Evolutionary conservation across 1,140 invertebrate genomes (phyloP), one percentile per base, ranked within the genome.

Genomic region (Caenorhabditis latens): DNA sequence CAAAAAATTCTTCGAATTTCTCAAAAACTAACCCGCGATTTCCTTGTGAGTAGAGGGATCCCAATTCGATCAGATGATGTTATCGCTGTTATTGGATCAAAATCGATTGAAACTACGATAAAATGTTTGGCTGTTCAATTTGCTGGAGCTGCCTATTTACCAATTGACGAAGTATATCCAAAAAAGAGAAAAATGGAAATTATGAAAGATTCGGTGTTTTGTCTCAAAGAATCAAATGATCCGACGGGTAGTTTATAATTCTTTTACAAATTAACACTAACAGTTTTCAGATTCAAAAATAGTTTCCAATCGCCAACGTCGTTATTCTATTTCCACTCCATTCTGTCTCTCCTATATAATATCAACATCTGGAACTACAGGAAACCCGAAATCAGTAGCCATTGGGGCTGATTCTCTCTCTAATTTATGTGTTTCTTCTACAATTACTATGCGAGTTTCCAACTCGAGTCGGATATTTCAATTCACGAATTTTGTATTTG

Each of bases 401-500:
- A 82, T 87, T 40, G 61, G 63, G 32, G 21, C 67, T 32, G 16
- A 88, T 24, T 83, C 55, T 83, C 48, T 53, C 2, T 11, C 42
- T 40, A 75, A 86, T 42, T n/a, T 86, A 9, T 61, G 21, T 3
- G 11, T 79, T 21, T 86, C 43, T 11, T 58, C 48, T 11, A 67
- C 48, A 7, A 11, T 53, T 14, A 48, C 50, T n/a, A 67, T 65
- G 61, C 48, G 24, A 55, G 8, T 14, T 21, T 75, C 50, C 0
- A 61, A n/a, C 32, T 67, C 84, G 9, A 84, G 87, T 53, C n/a
- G 86, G 7, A 24, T 89, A 16, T 89, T 84, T 42, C 88, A 89
- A 58, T 89, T 89, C 65, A 89, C 88, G 6, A 89, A 89, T 32
- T 89, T 89, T 43, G 63, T 57, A 16, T 89, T 83, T 53, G 88